Conservation (phyloP, 1,140 invertebrate species). For the Lithobius niger region DNA sequence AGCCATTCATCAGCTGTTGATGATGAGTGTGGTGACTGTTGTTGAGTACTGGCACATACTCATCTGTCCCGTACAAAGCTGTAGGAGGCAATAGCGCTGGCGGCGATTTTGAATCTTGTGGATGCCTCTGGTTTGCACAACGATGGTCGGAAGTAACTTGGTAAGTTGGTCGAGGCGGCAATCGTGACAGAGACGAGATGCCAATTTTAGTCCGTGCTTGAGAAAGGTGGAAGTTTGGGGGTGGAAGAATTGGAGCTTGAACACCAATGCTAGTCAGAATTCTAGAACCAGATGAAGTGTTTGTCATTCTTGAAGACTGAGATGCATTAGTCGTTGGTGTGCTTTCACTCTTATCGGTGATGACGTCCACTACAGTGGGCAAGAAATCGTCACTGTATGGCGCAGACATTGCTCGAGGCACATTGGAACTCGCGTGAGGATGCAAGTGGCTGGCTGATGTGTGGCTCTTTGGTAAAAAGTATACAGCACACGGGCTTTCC, state of each 20-base stretch:
- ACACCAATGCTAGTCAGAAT: conserved; percentile 5
- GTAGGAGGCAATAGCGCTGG: neutral
- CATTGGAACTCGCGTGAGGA: too few species aligned
- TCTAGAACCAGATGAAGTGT: too few species aligned
- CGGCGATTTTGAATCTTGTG: neutral
- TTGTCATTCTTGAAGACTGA: too few species aligned
- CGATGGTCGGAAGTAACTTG: neutral
- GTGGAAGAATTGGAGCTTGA: neutral
- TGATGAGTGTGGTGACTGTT: too few species aligned
- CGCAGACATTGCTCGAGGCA: too few species aligned
- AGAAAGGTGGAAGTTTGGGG: conserved; percentile 1
- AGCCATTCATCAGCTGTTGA: too few species aligned
- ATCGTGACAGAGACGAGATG: conserved; percentile 9
- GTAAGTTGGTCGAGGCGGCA: neutral
- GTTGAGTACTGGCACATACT: neutral
- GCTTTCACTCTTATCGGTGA: too few species aligned
- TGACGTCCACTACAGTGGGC: too few species aligned
- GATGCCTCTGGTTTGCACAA: neutral
- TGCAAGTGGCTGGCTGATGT: neutral
- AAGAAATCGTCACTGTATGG: too few species aligned
- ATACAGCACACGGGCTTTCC: neutral
- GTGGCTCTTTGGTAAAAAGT: neutral
- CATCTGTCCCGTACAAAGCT: neutral
- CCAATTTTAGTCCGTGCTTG: conserved; percentile 12
- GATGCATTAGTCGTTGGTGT: too few species aligned